phyloP scores from a whole-genome alignment of 2,113 vertebrate species.

The Terrapene triunguis region DNA sequence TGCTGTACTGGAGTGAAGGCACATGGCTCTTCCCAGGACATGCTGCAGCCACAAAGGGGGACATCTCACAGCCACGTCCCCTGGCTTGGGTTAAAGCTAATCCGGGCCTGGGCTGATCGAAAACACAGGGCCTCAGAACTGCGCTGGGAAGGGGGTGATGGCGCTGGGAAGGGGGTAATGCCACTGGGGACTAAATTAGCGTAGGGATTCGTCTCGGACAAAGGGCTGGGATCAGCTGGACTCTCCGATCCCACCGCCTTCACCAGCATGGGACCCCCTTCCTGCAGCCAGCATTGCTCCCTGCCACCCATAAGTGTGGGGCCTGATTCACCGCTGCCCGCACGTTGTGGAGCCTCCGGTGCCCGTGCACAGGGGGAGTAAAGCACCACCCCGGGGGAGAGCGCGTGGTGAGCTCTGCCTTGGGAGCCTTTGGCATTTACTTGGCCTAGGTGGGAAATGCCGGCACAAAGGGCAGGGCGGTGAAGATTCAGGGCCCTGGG shows the following conservation, averaged over 20 bases:
- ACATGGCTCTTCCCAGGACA: neutral
- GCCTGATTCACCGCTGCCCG: too few relatives aligned
- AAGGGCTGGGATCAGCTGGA: neutral
- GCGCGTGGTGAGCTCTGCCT: neutral
- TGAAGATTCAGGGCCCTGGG: neutral
- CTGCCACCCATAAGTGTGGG: too few relatives aligned
- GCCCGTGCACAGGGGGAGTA: neutral
- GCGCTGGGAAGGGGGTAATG: too few relatives aligned
- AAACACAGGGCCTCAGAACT: neutral
- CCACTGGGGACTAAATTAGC: neutral
- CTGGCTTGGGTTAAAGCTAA: neutral
- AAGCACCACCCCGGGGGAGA: too few relatives aligned
- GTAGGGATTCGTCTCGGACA: neutral
- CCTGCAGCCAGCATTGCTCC: neutral
- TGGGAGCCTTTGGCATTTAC: neutral
- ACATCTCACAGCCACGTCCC: neutral
- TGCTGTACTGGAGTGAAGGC: neutral
- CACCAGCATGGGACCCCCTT: neutral
- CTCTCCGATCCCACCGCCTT: neutral
- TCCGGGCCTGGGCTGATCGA: too few relatives aligned
- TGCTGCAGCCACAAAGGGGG: neutral
- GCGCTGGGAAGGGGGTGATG: too few relatives aligned
- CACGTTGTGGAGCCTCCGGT: neutral
- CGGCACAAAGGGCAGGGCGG: neutral
- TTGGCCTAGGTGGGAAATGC: neutral